Conservation (phyloP, 1,140 invertebrate genomes). For the Trachymyrmex cornetzi region DNA sequence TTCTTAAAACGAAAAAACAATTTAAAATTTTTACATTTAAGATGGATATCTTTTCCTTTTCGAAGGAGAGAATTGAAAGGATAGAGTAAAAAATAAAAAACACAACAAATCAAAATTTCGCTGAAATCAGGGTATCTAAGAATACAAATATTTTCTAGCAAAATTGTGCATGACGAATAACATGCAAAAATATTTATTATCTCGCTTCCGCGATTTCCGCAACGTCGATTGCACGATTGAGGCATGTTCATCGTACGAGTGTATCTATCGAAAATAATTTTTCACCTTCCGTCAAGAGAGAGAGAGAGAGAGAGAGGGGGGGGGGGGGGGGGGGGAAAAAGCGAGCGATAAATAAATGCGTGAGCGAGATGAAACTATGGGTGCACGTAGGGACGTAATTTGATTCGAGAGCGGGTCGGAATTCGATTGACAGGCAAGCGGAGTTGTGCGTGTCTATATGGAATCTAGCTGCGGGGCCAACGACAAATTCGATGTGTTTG, state of each 20-base stretch:
- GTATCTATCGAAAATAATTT: slow-evolving; percentile 52
- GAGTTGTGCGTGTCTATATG: slow-evolving; percentile 66
- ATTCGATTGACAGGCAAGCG: slow-evolving; percentile 67
- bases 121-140: neutral
- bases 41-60: neutral
- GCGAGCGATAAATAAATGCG: slow-evolving; percentile 67
- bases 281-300: slow-evolving; percentile 1
- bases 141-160: neutral
- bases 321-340: neutral
- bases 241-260: neutral
- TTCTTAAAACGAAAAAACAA: neutral
- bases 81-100: too few relatives aligned
- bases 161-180: neutral
- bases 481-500: slow-evolving; percentile 51
- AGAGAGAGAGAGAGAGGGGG: too few relatives aligned
- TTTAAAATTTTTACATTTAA: neutral
- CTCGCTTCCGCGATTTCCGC: neutral
- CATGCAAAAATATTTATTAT: slow-evolving; percentile 20
- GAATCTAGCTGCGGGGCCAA: slow-evolving; percentile 59
- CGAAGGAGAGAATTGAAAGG: neutral
- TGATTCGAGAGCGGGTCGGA: slow-evolving; percentile 60
- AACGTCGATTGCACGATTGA: slow-evolving; percentile 31
- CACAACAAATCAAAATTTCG: neutral
- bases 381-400: slow-evolving; percentile 55
- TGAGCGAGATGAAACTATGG: slow-evolving; percentile 30